Percentiles rank a stretch among this genome's conserved stretches.
phyloP scores from a whole-genome alignment of 2,888 invertebrate species.

The Bombyx huttoni region DNA sequence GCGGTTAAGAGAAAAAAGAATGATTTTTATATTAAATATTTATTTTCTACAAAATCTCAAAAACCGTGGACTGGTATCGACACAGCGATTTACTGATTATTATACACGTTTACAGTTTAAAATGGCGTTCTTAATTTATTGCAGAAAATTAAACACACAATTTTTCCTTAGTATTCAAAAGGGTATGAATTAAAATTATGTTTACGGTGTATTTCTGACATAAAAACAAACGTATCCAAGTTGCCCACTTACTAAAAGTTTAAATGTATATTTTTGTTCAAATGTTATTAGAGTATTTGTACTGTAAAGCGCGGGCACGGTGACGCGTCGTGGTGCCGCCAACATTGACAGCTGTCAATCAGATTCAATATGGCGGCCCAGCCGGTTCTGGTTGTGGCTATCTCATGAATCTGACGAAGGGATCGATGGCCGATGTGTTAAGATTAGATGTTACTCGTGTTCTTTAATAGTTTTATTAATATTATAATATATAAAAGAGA shows the following conservation, averaged over 20 bases:
- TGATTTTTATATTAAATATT: too few relatives aligned
- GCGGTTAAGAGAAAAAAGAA: too few relatives aligned
- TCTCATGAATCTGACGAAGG: conserved; percentile 25
- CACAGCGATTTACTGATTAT: neutral
- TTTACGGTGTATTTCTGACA: too few relatives aligned
- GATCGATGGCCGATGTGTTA: conserved; percentile 29
- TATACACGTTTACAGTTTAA: too few relatives aligned
- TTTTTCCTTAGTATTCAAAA: too few relatives aligned
- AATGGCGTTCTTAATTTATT: too few relatives aligned
- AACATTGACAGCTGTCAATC: conserved; percentile 72
- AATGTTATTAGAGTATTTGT: conserved; percentile 47
- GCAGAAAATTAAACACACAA: too few relatives aligned
- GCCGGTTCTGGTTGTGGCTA: conserved; percentile 45
- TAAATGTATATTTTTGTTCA: conserved; percentile 7
- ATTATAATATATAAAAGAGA: too few relatives aligned
- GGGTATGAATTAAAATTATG: too few relatives aligned
- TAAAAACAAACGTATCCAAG: too few relatives aligned
- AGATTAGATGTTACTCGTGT: conserved; percentile 27
- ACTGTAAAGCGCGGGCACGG: conserved; percentile 48
- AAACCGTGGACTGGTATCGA: neutral
- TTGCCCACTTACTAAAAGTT: too few relatives aligned
- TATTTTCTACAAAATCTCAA: too few relatives aligned
- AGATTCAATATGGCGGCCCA: conserved; percentile 63
- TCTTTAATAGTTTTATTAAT: neutral
- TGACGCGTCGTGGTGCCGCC: conserved; percentile 67